These are phyloP conservation scores for Lanius ludovicianus DNA, from an alignment of 2,113 vertebrate species.

Conservation along the genomic window DNA sequence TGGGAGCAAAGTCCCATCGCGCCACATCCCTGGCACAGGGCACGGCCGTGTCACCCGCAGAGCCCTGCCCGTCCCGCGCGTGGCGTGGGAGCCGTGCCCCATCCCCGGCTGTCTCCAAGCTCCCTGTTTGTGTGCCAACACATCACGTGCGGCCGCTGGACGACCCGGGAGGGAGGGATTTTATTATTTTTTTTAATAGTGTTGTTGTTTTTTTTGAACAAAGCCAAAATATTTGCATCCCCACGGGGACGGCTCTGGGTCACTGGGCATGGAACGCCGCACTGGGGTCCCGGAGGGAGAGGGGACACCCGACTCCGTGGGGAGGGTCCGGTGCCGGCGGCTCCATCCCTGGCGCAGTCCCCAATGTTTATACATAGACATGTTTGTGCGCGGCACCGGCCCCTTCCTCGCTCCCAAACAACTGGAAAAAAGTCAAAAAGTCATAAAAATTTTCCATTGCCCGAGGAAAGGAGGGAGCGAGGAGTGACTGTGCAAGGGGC, in stretches of 20 bases:
- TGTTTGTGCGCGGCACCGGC: constrained; percentile 3
- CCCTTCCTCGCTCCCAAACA: constrained; percentile 30
- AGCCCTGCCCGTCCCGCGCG: not conserved
- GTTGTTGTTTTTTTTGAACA: not conserved
- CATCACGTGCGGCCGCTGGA: not conserved
- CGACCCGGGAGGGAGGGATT: fast-evolving
- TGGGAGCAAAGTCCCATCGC: not conserved
- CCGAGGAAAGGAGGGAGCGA: not conserved
- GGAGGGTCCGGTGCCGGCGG: not conserved
- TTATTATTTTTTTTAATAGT: too few species aligned
- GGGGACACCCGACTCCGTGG: not conserved
- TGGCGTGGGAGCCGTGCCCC: not conserved
- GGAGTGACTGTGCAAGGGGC: not conserved
- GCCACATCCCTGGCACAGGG: not conserved
- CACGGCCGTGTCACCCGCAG: not conserved
- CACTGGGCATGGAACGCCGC: fast-evolving
- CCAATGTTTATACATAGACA: constrained; percentile 60
- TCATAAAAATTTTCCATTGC: constrained; percentile 38
- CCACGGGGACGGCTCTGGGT: not conserved
- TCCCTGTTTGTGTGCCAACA: not conserved
- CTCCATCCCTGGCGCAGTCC: fast-evolving
- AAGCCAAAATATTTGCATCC: constrained; percentile 48
- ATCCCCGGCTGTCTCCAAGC: not conserved
- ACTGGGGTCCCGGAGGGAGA: fast-evolving
- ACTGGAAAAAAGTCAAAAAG: constrained; percentile 12